Base-by-base conservation (phyloP, 2,888 invertebrate genomes). In the Drosophila prostipennis region DNA sequence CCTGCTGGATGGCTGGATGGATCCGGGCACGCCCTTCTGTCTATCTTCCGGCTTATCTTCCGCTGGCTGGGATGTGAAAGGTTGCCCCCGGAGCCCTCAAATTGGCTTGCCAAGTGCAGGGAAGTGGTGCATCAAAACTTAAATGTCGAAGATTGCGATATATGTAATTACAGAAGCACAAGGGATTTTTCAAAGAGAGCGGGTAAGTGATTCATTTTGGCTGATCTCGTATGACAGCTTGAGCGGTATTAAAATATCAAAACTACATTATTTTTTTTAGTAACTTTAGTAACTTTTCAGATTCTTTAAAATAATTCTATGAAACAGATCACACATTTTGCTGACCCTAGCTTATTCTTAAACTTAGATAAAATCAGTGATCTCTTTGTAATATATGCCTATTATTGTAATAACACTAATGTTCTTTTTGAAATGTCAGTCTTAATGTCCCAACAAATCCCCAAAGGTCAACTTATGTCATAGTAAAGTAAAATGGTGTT, bases 51-150 rank as follows among this genome's bases (percentile, higher is more conserved):
- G 56, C 39, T 53, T 32, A 45, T 45, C 64, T 53, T 53, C 43
- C 53, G 34, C 39, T 32, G 26, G 16, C 36, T 26, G 32, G 39
- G 16, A 64, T 65, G 48, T 48, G 48, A 69, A 69, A 69, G 59
- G 69, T 48, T 69, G 59, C 56, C 69, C 69, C 52, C 23, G 36
- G 46, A 69, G 42, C 53, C 59, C 42, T 29, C 23, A 59, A 69
- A 69, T 69, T 69, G 69, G 59, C 69, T 59, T 69, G 58, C 69
- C 45, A 51, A 36, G 34, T 39, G 36, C 46, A 64, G 46, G 8
- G n/a, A 60, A 39, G 29, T 45, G 40, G 14, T 68, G 52, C 45
- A 46, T 52, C 45, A 59, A 26, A 63, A 55, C 55, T 23, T 34
- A 37, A 36, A 58, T 32, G 14, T 16, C 13, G 45, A 36, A 14